Base-by-base conservation (phyloP, 2,888 invertebrate species). In the Cyclophora albipunctata region DNA sequence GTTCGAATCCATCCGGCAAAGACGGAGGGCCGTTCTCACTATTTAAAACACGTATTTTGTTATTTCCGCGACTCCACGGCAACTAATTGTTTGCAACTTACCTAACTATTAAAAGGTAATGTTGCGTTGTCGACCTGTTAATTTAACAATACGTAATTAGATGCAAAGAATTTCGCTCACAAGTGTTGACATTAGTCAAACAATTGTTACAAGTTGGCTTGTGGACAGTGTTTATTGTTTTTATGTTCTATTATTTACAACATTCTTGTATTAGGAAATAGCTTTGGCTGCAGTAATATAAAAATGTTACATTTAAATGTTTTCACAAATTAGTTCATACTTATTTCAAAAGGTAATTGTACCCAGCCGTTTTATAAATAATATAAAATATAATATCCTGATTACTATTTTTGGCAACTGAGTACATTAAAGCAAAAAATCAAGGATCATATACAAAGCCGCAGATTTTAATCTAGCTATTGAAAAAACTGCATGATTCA, bases 11-110 rank as follows among this genome's bases (percentile, higher is more conserved):
- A 75, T 87, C 87, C 87, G 86, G 81, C 75, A 37, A 81, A 74
- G 73, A 58, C 61, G 65, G 79, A 81, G 80, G 82, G 82, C 77
- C 82, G 77, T 83, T 85, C 85, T 80, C 81, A 81, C 81, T 77
- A 65, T 59, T 66, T 74, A 77, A 73, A 78, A 78, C 69, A 76
- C 76, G 70, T 66, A 76, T 78, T 80, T 74, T 73, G 67, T 75
- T 67, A 73, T 75, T 81, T 81, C 82, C 79, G 75, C 70, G 69
- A 78, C 60, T 57, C 60, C 66, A 73, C 71, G 73, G 55, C 71
- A 67, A 55, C 63, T 74, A 75, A 75, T 70, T 67, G 67, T 68
- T 61, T 60, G 66, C 64, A 72, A 67, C 73, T 72, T 73, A 73
- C 63, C 67, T 67, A 72, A 73, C 74, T 71, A 70, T 63, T 69